A percentile compares a stretch with the other conserved stretches of the same genome.
phyloP scores from a whole-genome alignment of 2,888 invertebrate genomes.

The Tortricodes alternella region DNA sequence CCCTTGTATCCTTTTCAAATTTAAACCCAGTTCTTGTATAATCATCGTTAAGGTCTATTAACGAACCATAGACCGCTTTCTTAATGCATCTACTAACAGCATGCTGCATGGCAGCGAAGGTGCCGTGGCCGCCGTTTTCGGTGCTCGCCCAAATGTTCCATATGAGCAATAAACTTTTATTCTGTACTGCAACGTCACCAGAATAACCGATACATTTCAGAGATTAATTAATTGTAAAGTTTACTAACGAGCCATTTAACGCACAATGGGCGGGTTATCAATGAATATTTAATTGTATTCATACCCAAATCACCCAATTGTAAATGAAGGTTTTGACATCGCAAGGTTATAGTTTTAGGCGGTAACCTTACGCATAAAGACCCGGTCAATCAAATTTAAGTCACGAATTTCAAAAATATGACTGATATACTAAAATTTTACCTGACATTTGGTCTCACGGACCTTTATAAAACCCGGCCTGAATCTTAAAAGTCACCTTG shows the following conservation, averaged over 20 bases:
- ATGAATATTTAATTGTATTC: too few species aligned
- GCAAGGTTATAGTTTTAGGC: too few species aligned
- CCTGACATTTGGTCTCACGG: too few species aligned
- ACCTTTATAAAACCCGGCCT: too few species aligned
- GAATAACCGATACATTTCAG: background rate
- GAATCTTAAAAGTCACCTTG: too few species aligned
- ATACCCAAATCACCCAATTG: too few species aligned
- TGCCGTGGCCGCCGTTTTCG: constrained; percentile 14
- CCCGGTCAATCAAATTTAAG: too few species aligned
- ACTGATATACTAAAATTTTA: too few species aligned
- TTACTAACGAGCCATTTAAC: background rate
- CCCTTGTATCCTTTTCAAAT: background rate
- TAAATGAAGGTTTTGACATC: too few species aligned
- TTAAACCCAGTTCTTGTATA: background rate
- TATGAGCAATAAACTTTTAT: background rate
- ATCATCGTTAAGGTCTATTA: background rate
- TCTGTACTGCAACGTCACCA: background rate
- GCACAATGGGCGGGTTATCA: too few species aligned
- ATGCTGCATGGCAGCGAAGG: constrained; percentile 21
- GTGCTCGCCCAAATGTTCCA: constrained; percentile 12
- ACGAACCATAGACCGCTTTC: background rate
- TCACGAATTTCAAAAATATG: too few species aligned
- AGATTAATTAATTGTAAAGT: background rate
- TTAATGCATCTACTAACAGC: constrained; percentile 11
- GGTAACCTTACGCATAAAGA: too few species aligned